Evolutionary conservation across 2,888 invertebrate genomes (phyloP), one percentile per base, ranked within the genome.

Genomic region (Alloplasta piceator): DNA sequence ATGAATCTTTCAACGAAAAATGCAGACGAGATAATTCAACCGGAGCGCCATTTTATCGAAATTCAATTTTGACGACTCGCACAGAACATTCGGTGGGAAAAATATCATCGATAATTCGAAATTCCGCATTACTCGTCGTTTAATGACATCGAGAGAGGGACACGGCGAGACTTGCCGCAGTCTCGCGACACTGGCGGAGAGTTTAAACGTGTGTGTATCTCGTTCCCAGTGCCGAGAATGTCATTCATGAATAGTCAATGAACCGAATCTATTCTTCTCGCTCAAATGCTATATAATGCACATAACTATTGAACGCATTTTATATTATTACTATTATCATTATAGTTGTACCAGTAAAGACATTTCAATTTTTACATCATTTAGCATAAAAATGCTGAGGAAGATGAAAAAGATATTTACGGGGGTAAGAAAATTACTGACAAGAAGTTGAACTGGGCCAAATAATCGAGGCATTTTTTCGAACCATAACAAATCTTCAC

Each of bases 181-280:
- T 48, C 52, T 52, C 52, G 14, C 52, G 16, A n/a, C 10, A 50
- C 6, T 52, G 52, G 6, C 5, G 6, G 14, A 52, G 52, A 52
- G 52, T 52, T 6, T 48, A 12, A 5, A 12, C 12, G 48, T 48
- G 48, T 48, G 48, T 48, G n/a, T 63, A 70, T 64, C 73, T 58
- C 52, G 26, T 26, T 26, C 56, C 58, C 70, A 60, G 50, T 60
- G 26, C 26, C 26, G 70, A 67, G 75, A 71, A 61, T 75, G 71
- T 75, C 75, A 80, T 80, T 80, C 79, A 80, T 80, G 63, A 75
- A 75, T 71, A 80, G 55, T 71, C 66, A 75, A 66, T 66, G 71
- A 70, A 66, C 60, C 74, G 56, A 66, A 75, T 71, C 70, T 66
- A 71, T 71, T 75, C 75, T 71, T 71, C 70, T 38, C 66, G n/a